Percentiles rank a stretch among this genome's conserved stretches.
phyloP scores from a whole-genome alignment of 2,797 vertebrate genomes.

The Spinus pinus region DNA sequence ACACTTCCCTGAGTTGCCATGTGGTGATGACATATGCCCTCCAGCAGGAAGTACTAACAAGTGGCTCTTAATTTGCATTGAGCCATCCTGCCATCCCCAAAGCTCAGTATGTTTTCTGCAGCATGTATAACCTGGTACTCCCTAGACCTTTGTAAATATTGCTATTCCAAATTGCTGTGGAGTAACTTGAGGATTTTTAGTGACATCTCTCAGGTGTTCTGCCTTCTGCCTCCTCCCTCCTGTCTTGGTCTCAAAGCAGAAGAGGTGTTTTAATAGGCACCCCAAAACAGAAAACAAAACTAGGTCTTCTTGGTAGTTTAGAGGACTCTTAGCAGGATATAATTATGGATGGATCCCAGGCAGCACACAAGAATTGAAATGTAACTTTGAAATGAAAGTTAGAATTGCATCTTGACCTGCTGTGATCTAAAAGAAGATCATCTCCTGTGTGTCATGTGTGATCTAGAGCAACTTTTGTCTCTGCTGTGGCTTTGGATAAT shows the following conservation, averaged over 20 bases:
- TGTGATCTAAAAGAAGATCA: neutral
- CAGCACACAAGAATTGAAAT: neutral
- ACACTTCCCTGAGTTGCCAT: neutral
- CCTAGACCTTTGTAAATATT: neutral
- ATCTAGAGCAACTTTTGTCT: neutral
- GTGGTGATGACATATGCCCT: conserved; percentile 10
- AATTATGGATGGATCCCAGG: neutral
- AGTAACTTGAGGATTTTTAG: neutral
- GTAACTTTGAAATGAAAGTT: neutral
- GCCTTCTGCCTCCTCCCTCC: neutral
- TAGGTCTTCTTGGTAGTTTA: neutral
- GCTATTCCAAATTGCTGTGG: neutral
- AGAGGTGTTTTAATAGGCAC: neutral
- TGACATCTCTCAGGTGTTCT: neutral
- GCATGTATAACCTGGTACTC: neutral
- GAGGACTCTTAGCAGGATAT: neutral
- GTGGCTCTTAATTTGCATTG: neutral
- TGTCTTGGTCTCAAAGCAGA: neutral
- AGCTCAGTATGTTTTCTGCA: neutral
- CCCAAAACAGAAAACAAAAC: neutral
- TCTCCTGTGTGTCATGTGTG: neutral
- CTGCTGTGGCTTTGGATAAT: neutral
- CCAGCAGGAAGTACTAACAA: neutral
- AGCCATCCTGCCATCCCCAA: neutral
- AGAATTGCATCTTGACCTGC: neutral